Percentiles rank a stretch among this genome's conserved stretches.
These are phyloP conservation scores for Adoxophyes honmai DNA, from an alignment of 1,140 invertebrate species.

Conservation along the genomic window DNA sequence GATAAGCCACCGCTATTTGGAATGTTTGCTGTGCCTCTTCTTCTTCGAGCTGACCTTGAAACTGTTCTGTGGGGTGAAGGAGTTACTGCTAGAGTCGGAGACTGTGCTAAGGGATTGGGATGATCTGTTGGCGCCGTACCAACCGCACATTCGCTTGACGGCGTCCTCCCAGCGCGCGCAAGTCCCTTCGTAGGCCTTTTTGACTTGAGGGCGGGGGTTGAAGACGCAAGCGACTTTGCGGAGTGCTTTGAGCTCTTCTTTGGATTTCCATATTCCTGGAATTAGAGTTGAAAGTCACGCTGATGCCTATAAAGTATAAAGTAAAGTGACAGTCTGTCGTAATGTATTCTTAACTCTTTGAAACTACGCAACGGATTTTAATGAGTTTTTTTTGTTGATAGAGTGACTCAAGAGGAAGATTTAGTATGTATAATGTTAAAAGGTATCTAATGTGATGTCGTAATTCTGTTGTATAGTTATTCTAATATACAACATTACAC, in stretches of 20 bases:
- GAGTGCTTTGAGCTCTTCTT: conserved; percentile 81
- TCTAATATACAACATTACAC: no score
- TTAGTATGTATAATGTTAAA: no score
- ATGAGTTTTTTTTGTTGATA: no score
- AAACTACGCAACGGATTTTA: no score
- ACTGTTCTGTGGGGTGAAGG: conserved; percentile 37
- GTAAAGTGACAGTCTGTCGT: no score
- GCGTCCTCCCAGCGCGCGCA: conserved; percentile 83
- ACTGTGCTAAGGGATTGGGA: conserved; percentile 20
- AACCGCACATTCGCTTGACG: conserved; percentile 81
- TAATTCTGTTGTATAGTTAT: no score
- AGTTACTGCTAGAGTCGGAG: conserved; percentile 33
- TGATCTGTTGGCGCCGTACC: conserved; percentile 73
- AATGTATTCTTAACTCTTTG: no score
- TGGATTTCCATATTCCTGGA: conserved; percentile 85
- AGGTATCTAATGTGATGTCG: no score
- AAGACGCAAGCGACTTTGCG: conserved; percentile 81
- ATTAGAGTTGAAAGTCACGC: conserved; percentile 17
- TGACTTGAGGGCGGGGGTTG: conserved; percentile 74
- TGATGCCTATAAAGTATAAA: no score
- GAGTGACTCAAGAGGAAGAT: no score
- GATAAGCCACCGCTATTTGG: conserved; percentile 64
- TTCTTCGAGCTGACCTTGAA: conserved; percentile 38
- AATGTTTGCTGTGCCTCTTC: conserved; percentile 24
- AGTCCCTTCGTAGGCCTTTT: conserved; percentile 61